Evolutionary conservation across 2,797 vertebrate species (phyloP), one percentile per base, ranked within the genome.

Genomic region (Petrocephalus schoutedeni): DNA sequence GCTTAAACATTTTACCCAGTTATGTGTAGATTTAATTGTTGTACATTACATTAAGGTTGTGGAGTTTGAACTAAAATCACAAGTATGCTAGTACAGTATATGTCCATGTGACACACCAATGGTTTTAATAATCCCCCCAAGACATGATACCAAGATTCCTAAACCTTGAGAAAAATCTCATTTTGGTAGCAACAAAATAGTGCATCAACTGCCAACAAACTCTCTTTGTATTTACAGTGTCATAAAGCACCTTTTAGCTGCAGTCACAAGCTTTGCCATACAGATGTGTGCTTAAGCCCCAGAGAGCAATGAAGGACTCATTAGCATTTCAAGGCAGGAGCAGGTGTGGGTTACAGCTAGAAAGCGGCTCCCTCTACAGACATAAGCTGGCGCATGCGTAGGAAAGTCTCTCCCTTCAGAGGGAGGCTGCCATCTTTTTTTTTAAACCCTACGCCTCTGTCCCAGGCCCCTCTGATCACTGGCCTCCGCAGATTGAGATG

Each of bases 381-480:
- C 86, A 56, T 88, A 88, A 89, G 87, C 88, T 94, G 54, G 54
- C 9, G 56, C n/a, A 67, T 7, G 71, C 80, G 77, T 84, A 80
- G 9, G 41, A 58, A 80, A 56, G 80, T 21, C 51, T 58, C 61
- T 80, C 9, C 88, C 74, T 89, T 90, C 87, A 90, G 88, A 89
- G 82, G 32, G 86, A 89, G 88, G 86, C 87, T 94, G 53, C 85
- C 19, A 54, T 88, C 58, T 21, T 61, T 67, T 49, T 49, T 58
- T 14, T 49, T 49, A 85, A 64, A 87, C 41, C 41, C 21, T 3
- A 49, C 64, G 16, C 21, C 64, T 36, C 57, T 61, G 80, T 83
- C 45, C 87, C 10, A 57, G 51, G 58, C 28, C 28, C 8, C 36
- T 85, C 45, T 67, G 87, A 85, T 59, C 87, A 88, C 45, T 12